Base-by-base conservation (phyloP, 1,140 invertebrate genomes). In the Kradibia gibbosae region DNA sequence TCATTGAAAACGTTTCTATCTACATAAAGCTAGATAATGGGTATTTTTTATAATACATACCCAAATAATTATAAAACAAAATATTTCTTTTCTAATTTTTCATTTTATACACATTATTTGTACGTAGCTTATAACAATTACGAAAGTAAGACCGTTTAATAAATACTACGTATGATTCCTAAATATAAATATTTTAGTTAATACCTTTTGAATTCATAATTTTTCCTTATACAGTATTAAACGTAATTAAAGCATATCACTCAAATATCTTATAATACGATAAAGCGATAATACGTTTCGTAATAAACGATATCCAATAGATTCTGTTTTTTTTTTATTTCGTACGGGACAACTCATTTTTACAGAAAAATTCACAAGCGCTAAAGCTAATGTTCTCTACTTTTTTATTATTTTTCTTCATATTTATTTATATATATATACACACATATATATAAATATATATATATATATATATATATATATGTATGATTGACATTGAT, bases 1-100 rank as follows among this genome's bases (percentile, higher is more conserved):
- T 86, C 85, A 86, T 88, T 87, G 83, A 88, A 88, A 90, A 90
- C 86, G 86, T 86, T 82, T 87, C 88, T 91, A 91, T 86, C 86
- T 91, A 91, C 84, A 82, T 86, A 90, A 89, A 90, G 86, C 87
- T 90, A 90, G 84, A 89, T 74, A 87, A 81, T 15, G 39, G 74
- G 81, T 57, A 82, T 73, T 72, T 55, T 50, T 57, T 72, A 28
- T 78, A 73, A 50, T 0, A 82, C 67, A 78, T 73, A 77, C 65
- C 65, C 13, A 76, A 81, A 81, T 70, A 8, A 81, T 71, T 7
- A 48, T 1, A 42, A 81, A 81, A n/a, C 34, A 82, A 82, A 78
- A 73, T 0, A 60, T 80, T 53, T 70, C 42, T 34, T 57, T 71
- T 70, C 50, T 62, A 75, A 81, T 45, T 81, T 77, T 31, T 34